A percentile compares a stretch with the other conserved stretches of the same genome.
phyloP scores from a whole-genome alignment of 2,797 vertebrate genomes.

The Centropyge bicolor region DNA sequence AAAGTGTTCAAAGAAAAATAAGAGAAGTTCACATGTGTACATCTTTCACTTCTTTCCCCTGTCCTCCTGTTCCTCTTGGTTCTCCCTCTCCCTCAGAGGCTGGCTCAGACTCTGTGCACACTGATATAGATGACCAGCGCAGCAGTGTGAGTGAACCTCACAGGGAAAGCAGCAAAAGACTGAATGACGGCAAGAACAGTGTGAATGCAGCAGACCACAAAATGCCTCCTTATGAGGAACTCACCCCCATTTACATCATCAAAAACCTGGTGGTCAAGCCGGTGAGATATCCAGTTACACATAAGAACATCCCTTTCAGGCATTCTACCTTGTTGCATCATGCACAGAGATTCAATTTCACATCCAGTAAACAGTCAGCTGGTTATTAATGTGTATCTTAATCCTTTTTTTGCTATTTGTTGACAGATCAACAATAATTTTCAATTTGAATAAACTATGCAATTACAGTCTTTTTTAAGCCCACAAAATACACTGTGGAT shows the following conservation, averaged over 20 bases:
- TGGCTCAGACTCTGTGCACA: slow-evolving; percentile 78
- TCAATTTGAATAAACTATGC: background rate
- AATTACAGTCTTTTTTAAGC: background rate
- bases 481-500: background rate
- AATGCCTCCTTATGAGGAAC: slow-evolving; percentile 55
- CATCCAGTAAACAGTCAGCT: background rate
- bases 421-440: background rate
- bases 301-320: background rate
- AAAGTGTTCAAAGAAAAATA: background rate
- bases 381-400: background rate
- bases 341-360: background rate
- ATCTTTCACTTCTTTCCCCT: background rate
- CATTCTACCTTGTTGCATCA: background rate
- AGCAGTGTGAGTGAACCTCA: slow-evolving; percentile 64
- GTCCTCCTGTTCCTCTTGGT: background rate
- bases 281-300: slow-evolving; percentile 67
- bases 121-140: slow-evolving; percentile 72
- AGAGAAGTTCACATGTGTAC: background rate
- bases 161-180: slow-evolving; percentile 29
- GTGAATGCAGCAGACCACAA: slow-evolving; percentile 28
- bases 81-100: slow-evolving; percentile 61
- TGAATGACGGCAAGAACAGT: slow-evolving; percentile 21
- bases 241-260: slow-evolving; percentile 73
- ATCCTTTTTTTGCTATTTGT: background rate
- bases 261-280: slow-evolving; percentile 79